Conservation (phyloP, 2,113 vertebrate species). For the Elephas maximus region DNA sequence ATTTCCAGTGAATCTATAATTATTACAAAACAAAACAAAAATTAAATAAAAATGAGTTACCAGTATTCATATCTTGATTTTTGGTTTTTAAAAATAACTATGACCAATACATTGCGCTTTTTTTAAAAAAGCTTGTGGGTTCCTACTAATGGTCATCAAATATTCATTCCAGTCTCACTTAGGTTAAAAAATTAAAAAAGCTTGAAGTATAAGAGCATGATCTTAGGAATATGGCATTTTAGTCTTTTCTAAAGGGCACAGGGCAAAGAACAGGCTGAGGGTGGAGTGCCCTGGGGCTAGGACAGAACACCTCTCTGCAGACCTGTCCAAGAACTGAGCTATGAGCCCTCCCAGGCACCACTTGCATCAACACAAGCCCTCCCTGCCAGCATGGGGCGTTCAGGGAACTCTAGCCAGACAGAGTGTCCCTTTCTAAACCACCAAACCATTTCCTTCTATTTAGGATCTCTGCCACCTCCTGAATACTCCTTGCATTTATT, state of each 20-base stretch:
- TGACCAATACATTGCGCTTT: not conserved
- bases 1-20: conserved; percentile 30
- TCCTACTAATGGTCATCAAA: conserved; percentile 80
- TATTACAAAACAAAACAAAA: conserved; percentile 24
- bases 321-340: not conserved
- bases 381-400: rapidly evolving
- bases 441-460: not conserved
- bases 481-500: not conserved
- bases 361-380: too few species aligned
- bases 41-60: not conserved
- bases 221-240: conserved; percentile 23
- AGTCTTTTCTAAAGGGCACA: not conserved
- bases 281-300: not conserved
- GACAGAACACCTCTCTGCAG: not conserved
- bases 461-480: not conserved
- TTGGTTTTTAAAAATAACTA: not conserved
- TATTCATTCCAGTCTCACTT: conserved; percentile 79
- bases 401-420: rapidly evolving
- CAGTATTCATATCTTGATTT: conserved; percentile 8
- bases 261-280: not conserved
- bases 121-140: not conserved
- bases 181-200: conserved; percentile 55
- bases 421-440: not conserved
- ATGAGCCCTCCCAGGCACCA: not conserved
- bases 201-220: conserved; percentile 27